Conservation (phyloP, 2,113 vertebrate species). For the Menura novaehollandiae region DNA sequence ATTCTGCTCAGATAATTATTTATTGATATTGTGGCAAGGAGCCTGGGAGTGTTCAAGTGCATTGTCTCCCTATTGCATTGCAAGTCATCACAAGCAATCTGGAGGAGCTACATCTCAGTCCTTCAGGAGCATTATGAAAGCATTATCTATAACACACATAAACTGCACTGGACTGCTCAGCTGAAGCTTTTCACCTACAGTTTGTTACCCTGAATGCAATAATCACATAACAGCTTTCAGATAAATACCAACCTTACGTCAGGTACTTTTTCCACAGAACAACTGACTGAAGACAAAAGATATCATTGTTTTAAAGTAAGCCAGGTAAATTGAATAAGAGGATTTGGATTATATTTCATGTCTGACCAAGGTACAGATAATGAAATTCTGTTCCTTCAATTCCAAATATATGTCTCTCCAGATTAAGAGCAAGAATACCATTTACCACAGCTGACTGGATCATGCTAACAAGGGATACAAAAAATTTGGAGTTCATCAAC, state of each 20-base stretch:
- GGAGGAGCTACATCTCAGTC: neutral
- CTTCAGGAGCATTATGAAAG: neutral
- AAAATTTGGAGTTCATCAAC: neutral
- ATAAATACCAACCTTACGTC: neutral
- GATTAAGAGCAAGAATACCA: neutral
- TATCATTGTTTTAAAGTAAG: conserved; percentile 14
- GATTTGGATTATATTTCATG: conserved; percentile 51
- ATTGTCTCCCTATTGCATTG: neutral
- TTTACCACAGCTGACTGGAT: neutral
- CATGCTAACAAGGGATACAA: neutral
- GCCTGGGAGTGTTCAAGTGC: neutral
- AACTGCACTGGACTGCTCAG: neutral
- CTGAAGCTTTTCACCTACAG: neutral
- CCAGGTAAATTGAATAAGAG: conserved; percentile 23
- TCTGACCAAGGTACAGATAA: conserved; percentile 27
- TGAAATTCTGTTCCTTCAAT: conserved; percentile 14
- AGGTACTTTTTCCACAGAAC: neutral
- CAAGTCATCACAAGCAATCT: neutral
- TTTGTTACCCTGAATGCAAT: neutral
- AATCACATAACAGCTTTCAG: neutral
- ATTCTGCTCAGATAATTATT: neutral
- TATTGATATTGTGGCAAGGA: neutral
- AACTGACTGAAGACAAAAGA: neutral
- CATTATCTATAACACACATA: neutral
- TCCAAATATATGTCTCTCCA: neutral